Evolutionary conservation across 1,140 invertebrate species (phyloP).

Genomic region (Bradysia coprophila): DNA sequence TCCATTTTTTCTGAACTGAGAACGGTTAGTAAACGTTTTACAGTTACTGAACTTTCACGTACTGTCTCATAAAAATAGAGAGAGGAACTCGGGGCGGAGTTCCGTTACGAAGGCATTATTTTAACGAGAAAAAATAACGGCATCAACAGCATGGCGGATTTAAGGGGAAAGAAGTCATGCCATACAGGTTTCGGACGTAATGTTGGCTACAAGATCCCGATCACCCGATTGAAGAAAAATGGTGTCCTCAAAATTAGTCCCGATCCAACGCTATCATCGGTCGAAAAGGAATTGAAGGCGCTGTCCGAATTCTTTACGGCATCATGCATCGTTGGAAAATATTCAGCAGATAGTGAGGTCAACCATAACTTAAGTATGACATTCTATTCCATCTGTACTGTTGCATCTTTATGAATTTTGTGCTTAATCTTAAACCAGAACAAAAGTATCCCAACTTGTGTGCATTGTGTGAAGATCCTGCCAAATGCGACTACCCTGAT

Average conservation of each 20-base stretch:
- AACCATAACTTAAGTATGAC: constrained; percentile 40
- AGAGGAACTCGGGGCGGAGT: no score
- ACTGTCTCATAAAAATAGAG: constrained; percentile 14
- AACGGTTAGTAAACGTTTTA: constrained; percentile 38
- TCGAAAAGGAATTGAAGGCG: constrained; percentile 54
- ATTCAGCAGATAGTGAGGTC: constrained; percentile 53
- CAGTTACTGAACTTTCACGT: no score
- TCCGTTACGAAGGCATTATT: constrained; percentile 59
- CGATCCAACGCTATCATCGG: constrained; percentile 43
- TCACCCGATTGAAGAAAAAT: constrained; percentile 50
- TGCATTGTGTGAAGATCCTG: constrained; percentile 48
- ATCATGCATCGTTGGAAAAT: constrained; percentile 60
- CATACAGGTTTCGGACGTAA: constrained; percentile 63
- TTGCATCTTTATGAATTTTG: background rate
- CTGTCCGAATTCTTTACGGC: constrained; percentile 50
- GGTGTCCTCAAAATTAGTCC: constrained; percentile 42
- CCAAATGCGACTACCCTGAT: constrained; percentile 62
- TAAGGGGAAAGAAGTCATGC: constrained; percentile 55
- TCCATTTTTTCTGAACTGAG: constrained; percentile 47
- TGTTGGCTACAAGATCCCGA: constrained; percentile 56
- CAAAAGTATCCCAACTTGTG: constrained; percentile 52
- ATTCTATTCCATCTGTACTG: background rate
- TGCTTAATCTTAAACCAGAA: constrained; percentile 28
- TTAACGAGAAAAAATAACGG: constrained; percentile 48
- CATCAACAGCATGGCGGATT: constrained; percentile 38